Evolutionary conservation across 37 sponge, comb jelly and placozoan genomes (phyloP), one percentile per base, ranked within the genome.

Genomic region (Theonella swinhoei): DNA sequence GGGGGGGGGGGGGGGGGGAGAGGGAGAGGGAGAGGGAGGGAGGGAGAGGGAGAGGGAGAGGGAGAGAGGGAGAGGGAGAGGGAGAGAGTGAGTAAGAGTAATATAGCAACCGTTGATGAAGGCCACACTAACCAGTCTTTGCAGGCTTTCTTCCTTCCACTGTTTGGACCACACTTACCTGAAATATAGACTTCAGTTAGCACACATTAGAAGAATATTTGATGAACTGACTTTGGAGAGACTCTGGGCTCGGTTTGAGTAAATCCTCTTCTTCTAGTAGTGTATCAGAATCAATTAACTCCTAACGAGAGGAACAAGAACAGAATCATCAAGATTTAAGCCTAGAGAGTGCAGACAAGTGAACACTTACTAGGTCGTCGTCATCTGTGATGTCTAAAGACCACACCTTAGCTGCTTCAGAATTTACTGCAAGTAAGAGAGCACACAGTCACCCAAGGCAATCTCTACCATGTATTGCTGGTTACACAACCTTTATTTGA

Each of bases 81-180:
- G 32, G 30, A 66, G 26, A 79, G 28, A 42, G 2, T 28, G 25
- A 42, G 68, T 68, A 39, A 5, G 40, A 35, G 63, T 60, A 19
- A 76, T 25, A 68, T 1, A 23, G 47, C 26, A 28, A 25, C 39
- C 5, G 37, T 32, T 3, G 23, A 35, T 34, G 58, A 26, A 70
- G 26, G 23, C 0, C 2, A 60, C 40, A 42, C 85, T 64, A 22
- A 95, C 96, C 99, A 99, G 88, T 99, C 94, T 70, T 99, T 99
- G 85, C 99, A 99, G 22, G 99, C 99, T 70, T 93, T 94, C 77
- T 81, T 86, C 62, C 91, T 96, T n/a, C 93, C 96, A 72, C 75
- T 76, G 25, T 47, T 74, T 39, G 87, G 78, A 0, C 95, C 92
- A 95, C 96, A 92, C 25, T 78, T 62, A 87, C 87, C 93, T 92